These are phyloP conservation scores for Cyclargus thomasi DNA, from an alignment of 1,140 invertebrate species.

Conservation along the genomic window DNA sequence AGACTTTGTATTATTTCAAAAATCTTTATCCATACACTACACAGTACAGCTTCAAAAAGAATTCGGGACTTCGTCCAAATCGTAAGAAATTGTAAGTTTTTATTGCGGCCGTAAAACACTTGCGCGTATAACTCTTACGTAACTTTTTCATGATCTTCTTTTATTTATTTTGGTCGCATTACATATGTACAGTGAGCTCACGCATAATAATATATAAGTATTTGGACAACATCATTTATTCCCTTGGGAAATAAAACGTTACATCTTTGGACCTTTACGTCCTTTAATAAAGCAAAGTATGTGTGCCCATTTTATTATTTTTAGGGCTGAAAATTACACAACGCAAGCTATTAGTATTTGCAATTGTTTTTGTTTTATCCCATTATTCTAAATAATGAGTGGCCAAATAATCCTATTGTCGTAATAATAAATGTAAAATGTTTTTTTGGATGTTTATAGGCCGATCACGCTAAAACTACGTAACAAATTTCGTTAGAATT, in stretches of 20 bases:
- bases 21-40: background rate
- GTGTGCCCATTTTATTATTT: background rate
- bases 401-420: too few species aligned
- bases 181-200: background rate
- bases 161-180: slow-evolving; percentile 4
- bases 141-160: slow-evolving; percentile 8
- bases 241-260: background rate
- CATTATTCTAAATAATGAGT: too few species aligned
- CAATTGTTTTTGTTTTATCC: too few species aligned
- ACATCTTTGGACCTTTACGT: background rate
- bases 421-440: too few species aligned
- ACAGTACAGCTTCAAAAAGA: background rate
- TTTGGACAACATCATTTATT: background rate
- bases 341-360: background rate
- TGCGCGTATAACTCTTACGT: slow-evolving; percentile 1
- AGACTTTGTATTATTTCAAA: background rate
- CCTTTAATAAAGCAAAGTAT: background rate
- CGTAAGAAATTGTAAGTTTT: slow-evolving; percentile 10
- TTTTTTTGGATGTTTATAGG: too few species aligned
- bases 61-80: background rate
- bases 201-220: background rate
- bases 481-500: too few species aligned
- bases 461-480: too few species aligned
- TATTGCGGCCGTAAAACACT: slow-evolving; percentile 5
- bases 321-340: too few species aligned